These are phyloP conservation scores for Acleris holmiana DNA, from an alignment of 2,888 invertebrate species.

Conservation along the genomic window DNA sequence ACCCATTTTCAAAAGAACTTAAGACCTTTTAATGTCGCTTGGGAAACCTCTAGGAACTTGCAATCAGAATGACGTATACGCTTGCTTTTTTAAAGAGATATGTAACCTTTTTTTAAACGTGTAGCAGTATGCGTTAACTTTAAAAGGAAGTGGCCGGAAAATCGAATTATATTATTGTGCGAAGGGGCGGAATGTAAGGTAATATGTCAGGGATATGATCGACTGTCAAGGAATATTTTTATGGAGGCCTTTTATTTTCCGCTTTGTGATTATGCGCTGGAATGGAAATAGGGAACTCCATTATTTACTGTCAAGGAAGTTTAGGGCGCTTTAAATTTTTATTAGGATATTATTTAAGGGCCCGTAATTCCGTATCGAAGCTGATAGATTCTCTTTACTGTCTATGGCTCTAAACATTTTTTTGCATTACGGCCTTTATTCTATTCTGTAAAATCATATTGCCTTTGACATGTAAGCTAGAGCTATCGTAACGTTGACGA, in stretches of 20 bases:
- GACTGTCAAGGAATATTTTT: conserved; percentile 30
- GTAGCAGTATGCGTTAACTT: conserved; percentile 45
- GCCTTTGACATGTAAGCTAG: too few relatives aligned
- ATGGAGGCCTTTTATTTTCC: conserved; percentile 27
- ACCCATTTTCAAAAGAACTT: too few relatives aligned
- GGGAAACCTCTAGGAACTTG: too few relatives aligned
- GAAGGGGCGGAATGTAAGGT: conserved; percentile 16
- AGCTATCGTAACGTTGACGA: too few relatives aligned
- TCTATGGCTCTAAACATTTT: too few relatives aligned
- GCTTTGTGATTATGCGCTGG: conserved; percentile 26
- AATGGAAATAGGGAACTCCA: conserved; percentile 28
- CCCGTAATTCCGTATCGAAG: too few relatives aligned
- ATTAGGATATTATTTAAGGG: not conserved
- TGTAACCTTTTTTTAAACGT: not conserved
- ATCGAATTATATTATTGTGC: conserved; percentile 49
- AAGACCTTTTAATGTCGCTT: too few relatives aligned
- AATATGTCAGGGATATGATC: conserved; percentile 35
- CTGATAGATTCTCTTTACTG: too few relatives aligned
- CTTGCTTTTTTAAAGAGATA: not conserved
- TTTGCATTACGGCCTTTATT: too few relatives aligned
- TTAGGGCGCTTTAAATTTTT: not conserved
- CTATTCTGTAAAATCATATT: too few relatives aligned
- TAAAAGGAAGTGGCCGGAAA: conserved; percentile 61
- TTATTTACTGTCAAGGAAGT: conserved; percentile 26
- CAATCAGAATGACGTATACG: not conserved